phyloP scores from a whole-genome alignment of 30 jellyfish, hydroid and myxozoan species.

The Hydra vulgaris region DNA sequence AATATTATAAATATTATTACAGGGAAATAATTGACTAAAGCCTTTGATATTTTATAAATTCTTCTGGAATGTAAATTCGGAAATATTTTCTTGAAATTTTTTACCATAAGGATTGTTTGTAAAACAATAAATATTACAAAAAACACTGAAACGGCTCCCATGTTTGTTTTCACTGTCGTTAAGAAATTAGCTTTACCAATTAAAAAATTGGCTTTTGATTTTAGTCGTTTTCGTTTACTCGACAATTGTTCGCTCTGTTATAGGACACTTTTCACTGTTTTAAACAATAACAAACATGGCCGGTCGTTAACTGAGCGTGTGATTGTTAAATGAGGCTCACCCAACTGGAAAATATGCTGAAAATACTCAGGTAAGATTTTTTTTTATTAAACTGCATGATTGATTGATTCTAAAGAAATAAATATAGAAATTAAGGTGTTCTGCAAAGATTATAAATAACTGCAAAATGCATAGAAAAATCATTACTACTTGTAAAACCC shows the following conservation, averaged over 20 bases:
- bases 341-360: conserved; percentile 23
- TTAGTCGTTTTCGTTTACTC: conserved; percentile 24
- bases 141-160: conserved; percentile 17
- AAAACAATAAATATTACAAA: conserved; percentile 12
- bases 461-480: neutral
- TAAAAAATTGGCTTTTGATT: too few species aligned
- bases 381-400: conserved; percentile 18
- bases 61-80: conserved; percentile 6
- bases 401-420: neutral
- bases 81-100: conserved; percentile 1
- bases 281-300: conserved; percentile 32
- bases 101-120: conserved; percentile 20
- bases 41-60: conserved; percentile 27
- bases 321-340: conserved; percentile 24
- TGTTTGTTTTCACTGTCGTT: conserved; percentile 21
- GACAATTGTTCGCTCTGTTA: neutral
- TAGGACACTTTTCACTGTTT: neutral
- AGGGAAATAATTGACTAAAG: conserved; percentile 19
- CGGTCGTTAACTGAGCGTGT: conserved; percentile 30
- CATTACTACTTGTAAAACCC: neutral
- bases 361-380: conserved; percentile 27
- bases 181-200: neutral
- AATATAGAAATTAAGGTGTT: neutral
- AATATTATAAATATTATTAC: conserved; percentile 23
- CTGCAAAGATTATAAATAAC: neutral